Percentiles rank a stretch among this genome's conserved stretches.
Conservation (phyloP, 1,140 invertebrate species). For the Heterodera carotae region DNA sequence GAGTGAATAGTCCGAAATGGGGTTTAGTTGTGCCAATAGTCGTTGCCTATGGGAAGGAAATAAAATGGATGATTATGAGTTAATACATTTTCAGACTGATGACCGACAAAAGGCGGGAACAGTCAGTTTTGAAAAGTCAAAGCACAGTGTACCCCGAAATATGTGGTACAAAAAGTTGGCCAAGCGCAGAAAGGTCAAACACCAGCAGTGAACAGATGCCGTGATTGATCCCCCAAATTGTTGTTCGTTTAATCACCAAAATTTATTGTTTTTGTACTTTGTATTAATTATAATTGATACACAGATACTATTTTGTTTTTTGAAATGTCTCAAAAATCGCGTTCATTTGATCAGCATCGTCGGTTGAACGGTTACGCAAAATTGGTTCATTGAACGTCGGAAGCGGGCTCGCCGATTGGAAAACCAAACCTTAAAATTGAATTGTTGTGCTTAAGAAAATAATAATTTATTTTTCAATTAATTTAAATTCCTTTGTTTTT, state of each 20-base stretch:
- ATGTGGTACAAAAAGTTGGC: conserved; percentile 50
- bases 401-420: conserved; percentile 58
- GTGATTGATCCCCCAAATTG: background rate
- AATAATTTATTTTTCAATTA: too few species aligned
- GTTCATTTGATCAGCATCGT: background rate
- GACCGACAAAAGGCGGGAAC: background rate
- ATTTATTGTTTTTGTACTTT: too few species aligned
- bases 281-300: too few species aligned
- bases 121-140: conserved; percentile 19
- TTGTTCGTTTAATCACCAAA: too few species aligned
- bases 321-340: background rate
- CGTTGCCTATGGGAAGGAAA: background rate
- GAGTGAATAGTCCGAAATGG: background rate
- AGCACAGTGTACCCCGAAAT: conserved; percentile 31
- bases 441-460: background rate
- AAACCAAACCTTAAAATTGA: conserved; percentile 60
- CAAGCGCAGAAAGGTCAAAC: conserved; percentile 54
- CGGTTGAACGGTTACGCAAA: background rate
- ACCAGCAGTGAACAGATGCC: conserved; percentile 45
- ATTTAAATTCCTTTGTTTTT: conserved; percentile 24
- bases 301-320: background rate
- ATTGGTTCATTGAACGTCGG: conserved; percentile 28
- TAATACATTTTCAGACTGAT: background rate
- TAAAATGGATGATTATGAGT: background rate
- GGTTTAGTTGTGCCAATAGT: too few species aligned